Base-by-base conservation (phyloP, 2,113 vertebrate species). In the Promerops cafer region DNA sequence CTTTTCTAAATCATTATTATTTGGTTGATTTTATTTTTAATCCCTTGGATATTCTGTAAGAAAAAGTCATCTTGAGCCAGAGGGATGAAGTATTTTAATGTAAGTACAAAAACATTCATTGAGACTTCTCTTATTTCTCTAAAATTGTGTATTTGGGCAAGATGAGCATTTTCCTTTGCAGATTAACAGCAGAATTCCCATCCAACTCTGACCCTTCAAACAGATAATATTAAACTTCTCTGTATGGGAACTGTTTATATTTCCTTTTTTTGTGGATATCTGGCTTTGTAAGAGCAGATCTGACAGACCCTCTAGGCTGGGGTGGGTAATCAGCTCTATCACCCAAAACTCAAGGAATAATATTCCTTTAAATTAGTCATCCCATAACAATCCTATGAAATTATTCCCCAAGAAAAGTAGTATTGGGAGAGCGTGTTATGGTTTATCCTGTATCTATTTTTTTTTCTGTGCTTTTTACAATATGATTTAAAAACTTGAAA, bases 81-180 rank as follows among this genome's bases (percentile, higher is more conserved):
- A 87, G 72, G 45, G 83, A 97, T 97, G 94, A 89, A 80, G 64
- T 79, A 59, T 78, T 88, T 94, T 30, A 50, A 45, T 54, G 96
- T 97, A 94, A 97, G 96, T 97, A 96, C n/a, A 31, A 70, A 65
- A 42, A 52, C 24, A 56, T 2, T 6, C 5, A 9, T 69, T 75
- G 40, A 70, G 49, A 15, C 7, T 54, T 15, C 19, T 77, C 6
- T 54, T 70, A 10, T 9, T 7, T 72, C 71, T 40, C 44, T 45
- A 54, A 47, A 42, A 61, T 40, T 7, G 5, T 28, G 3, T 16
- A 28, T 65, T 68, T 54, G 33, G 42, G 37, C 23, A 42, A 90
- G n/a, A 47, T 21, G 16, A 45, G 3, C 7, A 5, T 68, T 92
- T 85, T 86, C 14, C 23, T 79, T 85, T 37, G 7, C 21, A 77